Conservation (phyloP, 2,113 vertebrate species). For the Dipodomys stephensi region DNA sequence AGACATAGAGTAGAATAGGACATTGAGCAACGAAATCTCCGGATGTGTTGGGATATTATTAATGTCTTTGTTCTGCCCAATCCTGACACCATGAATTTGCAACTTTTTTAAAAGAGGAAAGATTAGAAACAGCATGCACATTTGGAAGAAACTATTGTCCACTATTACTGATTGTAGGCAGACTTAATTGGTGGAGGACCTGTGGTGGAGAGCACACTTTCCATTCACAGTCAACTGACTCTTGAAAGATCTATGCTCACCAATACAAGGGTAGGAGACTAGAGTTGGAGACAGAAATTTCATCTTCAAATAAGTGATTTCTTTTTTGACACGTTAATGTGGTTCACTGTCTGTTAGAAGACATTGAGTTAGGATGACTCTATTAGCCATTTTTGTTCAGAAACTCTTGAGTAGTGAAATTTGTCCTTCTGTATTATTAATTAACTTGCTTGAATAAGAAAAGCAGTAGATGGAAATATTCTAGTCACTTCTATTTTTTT, state of each 20-base stretch:
- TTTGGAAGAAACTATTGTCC: slow-evolving; percentile 74
- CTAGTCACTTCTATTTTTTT: neutral
- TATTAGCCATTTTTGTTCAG: neutral
- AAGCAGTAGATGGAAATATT: neutral
- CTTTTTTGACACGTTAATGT: neutral
- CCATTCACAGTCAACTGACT: slow-evolving; percentile 27
- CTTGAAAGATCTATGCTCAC: slow-evolving; percentile 18
- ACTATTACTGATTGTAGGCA: slow-evolving; percentile 77
- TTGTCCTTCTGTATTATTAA: neutral
- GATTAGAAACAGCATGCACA: slow-evolving; percentile 65
- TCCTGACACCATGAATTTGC: slow-evolving; percentile 70
- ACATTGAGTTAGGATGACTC: neutral
- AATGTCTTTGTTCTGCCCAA: slow-evolving; percentile 63
- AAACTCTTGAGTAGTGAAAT: neutral
- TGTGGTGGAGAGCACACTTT: slow-evolving; percentile 52
- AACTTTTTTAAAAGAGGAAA: slow-evolving; percentile 73
- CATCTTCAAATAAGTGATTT: slow-evolving; percentile 5
- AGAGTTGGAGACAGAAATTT: slow-evolving; percentile 32
- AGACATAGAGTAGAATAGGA: neutral
- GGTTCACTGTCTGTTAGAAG: neutral
- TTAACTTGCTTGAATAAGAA: neutral
- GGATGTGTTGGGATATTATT: slow-evolving; percentile 52
- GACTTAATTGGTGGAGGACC: slow-evolving; percentile 52
- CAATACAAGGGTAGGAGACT: slow-evolving; percentile 11
- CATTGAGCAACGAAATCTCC: slow-evolving; percentile 51